Percentiles rank a stretch among this genome's conserved stretches.
Conservation (phyloP, 2,797 vertebrate species). For the Remorina albescens region DNA sequence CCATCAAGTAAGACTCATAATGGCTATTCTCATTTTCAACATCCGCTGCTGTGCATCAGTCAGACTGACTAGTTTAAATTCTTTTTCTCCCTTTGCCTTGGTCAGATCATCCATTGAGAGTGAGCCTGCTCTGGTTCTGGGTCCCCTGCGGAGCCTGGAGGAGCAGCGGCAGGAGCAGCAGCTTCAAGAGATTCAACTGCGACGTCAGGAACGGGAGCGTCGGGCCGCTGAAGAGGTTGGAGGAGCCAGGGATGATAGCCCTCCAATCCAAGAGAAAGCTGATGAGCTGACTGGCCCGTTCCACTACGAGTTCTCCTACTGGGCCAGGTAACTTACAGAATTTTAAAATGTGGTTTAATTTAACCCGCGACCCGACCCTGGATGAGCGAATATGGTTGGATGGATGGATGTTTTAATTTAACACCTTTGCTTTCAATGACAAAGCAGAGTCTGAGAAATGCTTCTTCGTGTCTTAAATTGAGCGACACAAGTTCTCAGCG, state of each 20-base stretch:
- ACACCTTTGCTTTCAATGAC: not conserved
- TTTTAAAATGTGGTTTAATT: not conserved
- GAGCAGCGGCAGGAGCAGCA: slow-evolving; percentile 92
- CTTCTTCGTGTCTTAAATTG: too few species aligned
- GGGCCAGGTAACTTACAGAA: slow-evolving; percentile 93
- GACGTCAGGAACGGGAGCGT: slow-evolving; percentile 80
- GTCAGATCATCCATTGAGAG: slow-evolving; percentile 96
- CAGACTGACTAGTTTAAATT: not conserved
- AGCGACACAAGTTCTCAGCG: not conserved
- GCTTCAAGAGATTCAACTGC: slow-evolving; percentile 88
- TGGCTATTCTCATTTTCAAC: not conserved
- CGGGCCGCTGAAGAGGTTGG: slow-evolving; percentile 78
- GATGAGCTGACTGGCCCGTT: slow-evolving; percentile 93
- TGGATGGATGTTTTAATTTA: not conserved
- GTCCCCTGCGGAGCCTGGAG: slow-evolving; percentile 91
- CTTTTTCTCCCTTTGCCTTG: fast-evolving
- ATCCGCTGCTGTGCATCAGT: not conserved
- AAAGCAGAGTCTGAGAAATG: not conserved
- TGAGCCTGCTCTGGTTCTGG: slow-evolving; percentile 95
- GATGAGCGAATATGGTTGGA: too few species aligned
- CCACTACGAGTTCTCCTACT: slow-evolving; percentile 96
- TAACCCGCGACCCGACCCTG: too few species aligned
- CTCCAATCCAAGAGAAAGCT: slow-evolving; percentile 91
- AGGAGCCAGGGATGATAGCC: slow-evolving; percentile 79
- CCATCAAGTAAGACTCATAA: slow-evolving; percentile 89